Base-by-base conservation (phyloP, 2,888 invertebrate genomes). In the Nesidiocoris tenuis region DNA sequence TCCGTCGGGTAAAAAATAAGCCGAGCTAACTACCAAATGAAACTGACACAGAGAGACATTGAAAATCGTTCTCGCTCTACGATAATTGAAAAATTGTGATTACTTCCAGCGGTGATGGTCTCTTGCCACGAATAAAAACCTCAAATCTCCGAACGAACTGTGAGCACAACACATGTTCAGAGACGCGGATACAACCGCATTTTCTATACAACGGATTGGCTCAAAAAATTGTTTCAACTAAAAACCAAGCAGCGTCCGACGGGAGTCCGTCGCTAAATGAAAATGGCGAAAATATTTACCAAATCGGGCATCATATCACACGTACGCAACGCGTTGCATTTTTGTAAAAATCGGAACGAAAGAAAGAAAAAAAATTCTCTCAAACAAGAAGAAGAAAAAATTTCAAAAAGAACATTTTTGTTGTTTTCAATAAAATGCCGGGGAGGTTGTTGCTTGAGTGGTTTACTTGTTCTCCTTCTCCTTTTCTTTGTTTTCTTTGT, bases 401-500 rank as follows among this genome's bases (percentile, higher is more conserved):
- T 54, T 67, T 22, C 21, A 18, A 65, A 63, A 65, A 25, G 55
- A 67, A 67, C 67, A 67, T 39, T 54, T n/a, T 39, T 39, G 54
- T 54, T 66, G n/a, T n/a, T 54, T 2, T 24, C 17, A 54, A 39
- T 39, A 12, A 7, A 39, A 66, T 18, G 19, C 3, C 22, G 56
- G 67, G 65, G 65, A 17, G 65, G 17, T 65, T 63, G 25, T 23
- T 65, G 55, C 19, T 68, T 16, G 23, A 54, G 18, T 25, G 23
- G 12, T 75, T 79, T 78, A 79, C 78, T 80, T 80, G 23, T 81
- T 79, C 77, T 80, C 80, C 67, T 79, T 79, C 17, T 80, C 75
- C 68, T 80, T 79, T 68, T 79, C 79, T 78, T 78, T 80, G 75
- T 80, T 81, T 22, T 80, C 79, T 75, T 80, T 80, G 54, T 81